A percentile compares a stretch with the other conserved stretches of the same genome.
Conservation (phyloP, 2,113 vertebrate species). For the Lichenostomus cassidix region DNA sequence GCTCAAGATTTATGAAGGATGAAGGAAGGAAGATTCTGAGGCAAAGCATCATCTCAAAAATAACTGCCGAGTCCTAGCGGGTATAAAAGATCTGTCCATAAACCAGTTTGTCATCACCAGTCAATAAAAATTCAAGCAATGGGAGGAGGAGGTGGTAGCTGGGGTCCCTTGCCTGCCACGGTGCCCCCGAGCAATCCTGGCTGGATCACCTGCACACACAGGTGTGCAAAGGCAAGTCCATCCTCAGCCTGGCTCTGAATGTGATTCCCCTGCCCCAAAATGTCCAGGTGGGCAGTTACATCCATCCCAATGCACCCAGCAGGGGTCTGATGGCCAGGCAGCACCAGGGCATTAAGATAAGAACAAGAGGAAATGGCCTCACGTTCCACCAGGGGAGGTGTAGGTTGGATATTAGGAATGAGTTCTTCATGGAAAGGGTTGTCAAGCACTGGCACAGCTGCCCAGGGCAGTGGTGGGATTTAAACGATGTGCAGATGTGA, state of each 20-base stretch:
- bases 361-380: rapidly evolving
- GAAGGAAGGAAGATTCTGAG: slow-evolving; percentile 68
- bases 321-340: neutral
- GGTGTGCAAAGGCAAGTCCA: too few relatives aligned
- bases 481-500: neutral
- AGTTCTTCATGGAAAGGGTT: neutral
- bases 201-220: rapidly evolving
- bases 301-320: rapidly evolving
- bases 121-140: slow-evolving; percentile 50
- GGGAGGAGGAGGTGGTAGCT: neutral
- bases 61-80: slow-evolving; percentile 63
- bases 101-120: slow-evolving; percentile 65
- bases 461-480: neutral
- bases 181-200: rapidly evolving
- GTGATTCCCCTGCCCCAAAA: rapidly evolving
- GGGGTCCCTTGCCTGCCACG: neutral
- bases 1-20: slow-evolving; percentile 70
- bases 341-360: neutral
- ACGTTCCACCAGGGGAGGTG: rapidly evolving
- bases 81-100: slow-evolving; percentile 66
- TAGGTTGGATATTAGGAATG: neutral
- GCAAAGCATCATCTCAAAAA: slow-evolving; percentile 67
- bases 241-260: neutral
- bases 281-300: neutral
- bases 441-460: neutral